Evolutionary conservation across 1,140 invertebrate genomes (phyloP).

Genomic region (Listronotus bonariensis): DNA sequence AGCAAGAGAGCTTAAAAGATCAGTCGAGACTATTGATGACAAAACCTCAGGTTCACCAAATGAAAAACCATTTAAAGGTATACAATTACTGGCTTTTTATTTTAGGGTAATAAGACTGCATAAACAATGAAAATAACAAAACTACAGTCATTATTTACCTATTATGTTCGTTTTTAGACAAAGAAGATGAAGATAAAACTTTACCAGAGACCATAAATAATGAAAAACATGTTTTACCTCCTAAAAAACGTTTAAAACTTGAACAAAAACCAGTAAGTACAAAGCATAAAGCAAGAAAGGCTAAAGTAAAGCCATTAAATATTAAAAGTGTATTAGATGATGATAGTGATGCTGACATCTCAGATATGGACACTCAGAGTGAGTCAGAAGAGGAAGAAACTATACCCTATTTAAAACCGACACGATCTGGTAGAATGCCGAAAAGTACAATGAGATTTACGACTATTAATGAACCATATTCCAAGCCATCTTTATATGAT

Average conservation of each 20-base stretch:
- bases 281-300: neutral
- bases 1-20: too few species aligned
- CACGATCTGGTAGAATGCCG: slow-evolving; percentile 44
- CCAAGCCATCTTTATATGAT: too few species aligned
- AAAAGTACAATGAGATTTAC: slow-evolving; percentile 57
- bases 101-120: too few species aligned
- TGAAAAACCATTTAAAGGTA: too few species aligned
- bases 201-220: neutral
- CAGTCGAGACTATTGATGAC: too few species aligned
- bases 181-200: too few species aligned
- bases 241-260: neutral
- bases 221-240: neutral
- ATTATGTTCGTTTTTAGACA: too few species aligned
- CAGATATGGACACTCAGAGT: slow-evolving; percentile 28
- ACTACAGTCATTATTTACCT: too few species aligned
- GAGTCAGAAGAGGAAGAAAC: slow-evolving; percentile 40
- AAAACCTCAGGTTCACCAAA: too few species aligned
- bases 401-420: slow-evolving; percentile 34
- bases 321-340: slow-evolving; percentile 14
- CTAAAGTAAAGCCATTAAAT: slow-evolving; percentile 8
- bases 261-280: neutral
- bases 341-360: slow-evolving; percentile 39
- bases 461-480: too few species aligned
- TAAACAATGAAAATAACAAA: too few species aligned
- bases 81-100: too few species aligned